Evolutionary conservation across 1,140 invertebrate genomes (phyloP).

Genomic region (Triops longicaudatus): DNA sequence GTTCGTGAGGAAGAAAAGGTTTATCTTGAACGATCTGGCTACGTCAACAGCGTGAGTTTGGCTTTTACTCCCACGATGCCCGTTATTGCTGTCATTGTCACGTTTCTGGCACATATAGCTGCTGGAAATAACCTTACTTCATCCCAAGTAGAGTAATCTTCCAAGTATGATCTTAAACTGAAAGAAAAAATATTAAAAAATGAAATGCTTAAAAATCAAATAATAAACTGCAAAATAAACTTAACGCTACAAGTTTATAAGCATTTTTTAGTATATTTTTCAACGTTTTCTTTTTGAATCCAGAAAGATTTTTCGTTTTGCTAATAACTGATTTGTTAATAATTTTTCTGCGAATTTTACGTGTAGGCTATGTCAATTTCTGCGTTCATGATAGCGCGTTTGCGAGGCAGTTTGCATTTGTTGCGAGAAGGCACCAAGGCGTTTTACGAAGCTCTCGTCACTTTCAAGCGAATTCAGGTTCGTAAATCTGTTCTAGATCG

Average conservation of each 20-base stretch:
- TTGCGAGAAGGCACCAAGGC: slow-evolving; percentile 24
- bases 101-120: slow-evolving; percentile 53
- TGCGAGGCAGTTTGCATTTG: slow-evolving; percentile 20
- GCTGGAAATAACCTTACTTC: slow-evolving; percentile 50
- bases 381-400: slow-evolving; percentile 39
- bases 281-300: no score
- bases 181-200: no score
- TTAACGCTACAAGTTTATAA: no score
- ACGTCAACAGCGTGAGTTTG: slow-evolving; percentile 51
- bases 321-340: no score
- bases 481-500: no score
- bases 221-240: no score
- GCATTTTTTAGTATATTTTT: no score
- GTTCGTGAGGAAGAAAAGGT: slow-evolving; percentile 47
- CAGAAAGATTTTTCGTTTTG: no score
- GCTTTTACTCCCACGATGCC: slow-evolving; percentile 53
- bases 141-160: slow-evolving; percentile 46
- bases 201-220: neutral
- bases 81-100: slow-evolving; percentile 51
- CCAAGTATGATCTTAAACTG: neutral
- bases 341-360: no score
- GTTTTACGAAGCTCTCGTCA: slow-evolving; percentile 22
- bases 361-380: slow-evolving; percentile 41
- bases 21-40: slow-evolving; percentile 49
- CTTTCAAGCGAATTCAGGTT: slow-evolving; percentile 24